Base-by-base conservation (phyloP, 1,140 invertebrate genomes). In the Camponotus floridanus region DNA sequence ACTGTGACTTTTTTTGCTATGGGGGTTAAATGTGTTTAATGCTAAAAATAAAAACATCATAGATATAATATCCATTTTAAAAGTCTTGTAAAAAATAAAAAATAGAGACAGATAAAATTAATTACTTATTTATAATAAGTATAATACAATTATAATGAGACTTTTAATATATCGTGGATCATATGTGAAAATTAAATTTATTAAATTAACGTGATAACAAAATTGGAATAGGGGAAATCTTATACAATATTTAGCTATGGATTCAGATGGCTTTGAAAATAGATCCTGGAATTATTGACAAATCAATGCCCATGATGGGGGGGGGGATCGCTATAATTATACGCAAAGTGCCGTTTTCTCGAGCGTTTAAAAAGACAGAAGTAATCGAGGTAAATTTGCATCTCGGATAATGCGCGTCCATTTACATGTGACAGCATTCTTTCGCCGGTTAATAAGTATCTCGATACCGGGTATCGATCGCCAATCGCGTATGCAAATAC, bases 341-440 rank as follows among this genome's bases (percentile, higher is more conserved):
- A 80, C 78, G 78, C 48, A 31, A 73, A 61, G 55, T 74, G 55
- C 68, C 42, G 13, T 36, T n/a, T 31, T 83, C n/a, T 51, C 39
- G 31, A n/a, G 4, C 39, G 65, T 74, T 70, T 80, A 13, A 62
- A 83, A 70, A 74, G 68, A 83, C 55, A 36, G 51, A 15, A 59
- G 68, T 55, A 83, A 83, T 61, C 67, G 31, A 83, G 39, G 39
- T 62, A 59, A 83, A 83, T 73, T 83, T 74, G 39, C 67, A 61
- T 42, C 48, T 51, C 31, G 42, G 39, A 11, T 83, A 70, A 70
- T 45, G 55, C 36, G 42, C 55, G 45, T 45, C 51, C 55, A 83
- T 74, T 83, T 83, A 62, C 59, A 83, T 45, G 79, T 83, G 68
- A 83, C 79, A 83, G 79, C 73, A 83, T 83, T 70, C 68, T 83